phyloP scores from a whole-genome alignment of 2,888 invertebrate genomes.

The Philonicus albiceps region DNA sequence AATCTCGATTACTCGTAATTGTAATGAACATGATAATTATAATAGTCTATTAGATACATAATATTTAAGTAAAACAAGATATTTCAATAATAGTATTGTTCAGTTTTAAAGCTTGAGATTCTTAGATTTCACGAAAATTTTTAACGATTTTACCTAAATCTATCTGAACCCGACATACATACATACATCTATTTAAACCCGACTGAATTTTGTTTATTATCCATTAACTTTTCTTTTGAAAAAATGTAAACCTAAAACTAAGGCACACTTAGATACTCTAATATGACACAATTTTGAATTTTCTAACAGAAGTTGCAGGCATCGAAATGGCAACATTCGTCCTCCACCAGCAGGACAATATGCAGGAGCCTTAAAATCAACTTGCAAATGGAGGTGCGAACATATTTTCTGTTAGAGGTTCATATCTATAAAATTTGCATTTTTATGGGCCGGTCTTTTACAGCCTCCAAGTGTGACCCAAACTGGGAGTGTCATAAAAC shows the following conservation, averaged over 20 bases:
- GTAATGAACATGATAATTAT: too few relatives aligned
- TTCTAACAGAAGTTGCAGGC: neutral
- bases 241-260: neutral
- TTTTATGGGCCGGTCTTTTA: slow-evolving; percentile 33
- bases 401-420: slow-evolving; percentile 42
- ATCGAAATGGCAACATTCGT: neutral
- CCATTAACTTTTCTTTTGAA: neutral
- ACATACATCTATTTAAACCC: neutral
- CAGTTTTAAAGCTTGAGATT: too few relatives aligned
- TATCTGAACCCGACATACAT: neutral
- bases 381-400: slow-evolving; percentile 36
- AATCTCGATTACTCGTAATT: too few relatives aligned
- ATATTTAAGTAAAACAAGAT: too few relatives aligned
- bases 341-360: neutral
- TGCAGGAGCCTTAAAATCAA: neutral
- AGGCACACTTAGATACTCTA: neutral
- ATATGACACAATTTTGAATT: neutral
- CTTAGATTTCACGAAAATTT: too few relatives aligned
- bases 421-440: slow-evolving; percentile 43
- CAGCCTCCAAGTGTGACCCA: slow-evolving; percentile 20
- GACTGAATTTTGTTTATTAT: neutral
- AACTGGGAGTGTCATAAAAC: slow-evolving; percentile 24
- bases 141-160: neutral
- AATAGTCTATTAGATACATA: too few relatives aligned
- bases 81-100: too few relatives aligned